Evolutionary conservation across 2,888 invertebrate species (phyloP).

Genomic region (Subacronicta megacephala): DNA sequence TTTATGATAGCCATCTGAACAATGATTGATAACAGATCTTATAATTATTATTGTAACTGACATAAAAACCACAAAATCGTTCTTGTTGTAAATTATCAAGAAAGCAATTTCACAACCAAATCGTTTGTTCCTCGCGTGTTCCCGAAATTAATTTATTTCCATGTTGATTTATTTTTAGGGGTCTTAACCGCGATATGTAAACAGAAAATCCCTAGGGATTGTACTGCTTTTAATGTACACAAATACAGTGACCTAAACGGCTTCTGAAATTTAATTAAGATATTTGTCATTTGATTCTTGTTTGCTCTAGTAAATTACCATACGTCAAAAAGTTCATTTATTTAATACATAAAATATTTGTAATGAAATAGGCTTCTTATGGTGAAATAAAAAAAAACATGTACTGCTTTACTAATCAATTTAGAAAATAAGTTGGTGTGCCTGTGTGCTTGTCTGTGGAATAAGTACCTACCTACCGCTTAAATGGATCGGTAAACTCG

Average conservation of each 20-base stretch:
- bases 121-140: conserved; percentile 83
- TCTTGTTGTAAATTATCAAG: conserved; percentile 74
- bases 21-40: conserved; percentile 68
- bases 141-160: conserved; percentile 82
- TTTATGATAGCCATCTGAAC: conserved; percentile 71
- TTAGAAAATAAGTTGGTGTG: no score
- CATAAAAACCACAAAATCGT: conserved; percentile 75
- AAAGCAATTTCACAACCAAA: conserved; percentile 79
- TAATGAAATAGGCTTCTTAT: no score
- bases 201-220: conserved; percentile 1
- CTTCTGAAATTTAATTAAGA: conserved; percentile 10
- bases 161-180: conserved; percentile 71
- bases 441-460: no score
- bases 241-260: not conserved
- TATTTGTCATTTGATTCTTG: not conserved
- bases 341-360: no score
- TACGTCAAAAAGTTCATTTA: not conserved
- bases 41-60: conserved; percentile 76
- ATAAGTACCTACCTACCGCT: no score
- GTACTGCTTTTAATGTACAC: not conserved
- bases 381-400: no score
- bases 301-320: not conserved
- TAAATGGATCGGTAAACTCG: no score
- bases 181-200: conserved; percentile 35
- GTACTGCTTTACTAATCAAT: no score